Evolutionary conservation across 1,140 invertebrate genomes (phyloP), one percentile per base, ranked within the genome.

Genomic region (Pseudobourletiella spinata): DNA sequence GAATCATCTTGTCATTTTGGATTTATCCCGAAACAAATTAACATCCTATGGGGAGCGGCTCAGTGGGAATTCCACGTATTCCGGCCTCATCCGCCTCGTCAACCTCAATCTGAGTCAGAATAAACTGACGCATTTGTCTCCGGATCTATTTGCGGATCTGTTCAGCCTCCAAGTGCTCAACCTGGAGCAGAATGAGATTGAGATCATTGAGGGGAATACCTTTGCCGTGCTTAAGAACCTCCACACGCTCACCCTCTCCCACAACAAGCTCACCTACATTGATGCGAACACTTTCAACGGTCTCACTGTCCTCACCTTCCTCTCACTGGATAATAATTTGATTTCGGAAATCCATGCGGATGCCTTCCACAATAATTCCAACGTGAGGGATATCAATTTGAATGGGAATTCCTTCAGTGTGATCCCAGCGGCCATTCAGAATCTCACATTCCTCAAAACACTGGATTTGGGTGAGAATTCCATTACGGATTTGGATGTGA

Each of bases 381-480:
- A 54, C 81, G 84, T 71, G 3, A 89, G 89, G 72, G 89, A 91
- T 67, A 76, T 95, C 60, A 86, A 91, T 74, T 76, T 93, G 52
- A 87, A 88, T 71, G 83, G 84, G 22, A 95, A 95, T 76, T 80
- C 81, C 71, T 77, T 95, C 65, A 79, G 79, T 42, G 75, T 77
- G 60, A 80, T 93, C 51, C 90, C 91, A 1, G 76, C 81, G 44
- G 87, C 87, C 11, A 76, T 91, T 59, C 81, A 82, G 70, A 83
- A 86, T 70, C 81, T 91, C 78, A 79, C 82, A 64, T 81, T 86
- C 67, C 77, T 95, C 42, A 89, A 88, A 74, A 89, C 86, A 28
- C 77, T 95, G 46, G 90, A 95, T 76, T 79, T 95, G 66, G 88
- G 89, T 32, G 87, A 91, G 75, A 95, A 95, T 76, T 82, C 86